Base-by-base conservation (phyloP, 1,140 invertebrate species). In the Zophobas morio region DNA sequence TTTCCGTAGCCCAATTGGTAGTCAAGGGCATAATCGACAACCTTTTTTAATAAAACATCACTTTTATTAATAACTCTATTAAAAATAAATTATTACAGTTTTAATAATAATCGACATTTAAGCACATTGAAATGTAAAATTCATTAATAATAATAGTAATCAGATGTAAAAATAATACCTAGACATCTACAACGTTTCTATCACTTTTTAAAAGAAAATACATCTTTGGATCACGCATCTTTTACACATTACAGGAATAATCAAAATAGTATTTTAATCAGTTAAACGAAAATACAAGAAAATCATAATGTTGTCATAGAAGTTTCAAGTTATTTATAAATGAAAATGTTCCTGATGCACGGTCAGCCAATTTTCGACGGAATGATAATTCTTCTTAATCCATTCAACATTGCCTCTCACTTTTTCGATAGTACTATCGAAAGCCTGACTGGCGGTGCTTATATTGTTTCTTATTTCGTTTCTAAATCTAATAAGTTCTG, bases 301-400 rank as follows among this genome's bases (percentile, higher is more conserved):
- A 4, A 53, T 57, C 8, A 4, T 57, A 57, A 57, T 35, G 32
- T 36, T 57, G 8, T 34, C 8, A 4, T 57, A 35, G 35, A 3
- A 34, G 35, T 57, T 34, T 35, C 33, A 20, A 57, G 32, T 40
- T 34, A 35, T 2, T 66, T 66, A 66, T 40, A 39, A 32, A 66
- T 66, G 8, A 39, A 79, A 85, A 74, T 82, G 75, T 33, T 84
- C 74, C 37, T 77, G 75, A 56, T 84, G 79, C 57, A 79, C 78
- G n/a, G 70, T 75, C 42, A 86, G 75, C 85, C 85, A 86, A 36
- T 81, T 74, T 36, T 85, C 81, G 8, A 86, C 78, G 34, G 84
- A 82, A n/a, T 80, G 46, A 63, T 85, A 85, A 79, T 83, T 84
- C 40, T 81, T 82, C 49, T 82, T 77, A 81, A 85, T 85, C 85